A percentile compares a stretch with the other conserved stretches of the same genome.
Evolutionary conservation across 2,888 invertebrate species (phyloP).

Genomic region (Meta bourneti): DNA sequence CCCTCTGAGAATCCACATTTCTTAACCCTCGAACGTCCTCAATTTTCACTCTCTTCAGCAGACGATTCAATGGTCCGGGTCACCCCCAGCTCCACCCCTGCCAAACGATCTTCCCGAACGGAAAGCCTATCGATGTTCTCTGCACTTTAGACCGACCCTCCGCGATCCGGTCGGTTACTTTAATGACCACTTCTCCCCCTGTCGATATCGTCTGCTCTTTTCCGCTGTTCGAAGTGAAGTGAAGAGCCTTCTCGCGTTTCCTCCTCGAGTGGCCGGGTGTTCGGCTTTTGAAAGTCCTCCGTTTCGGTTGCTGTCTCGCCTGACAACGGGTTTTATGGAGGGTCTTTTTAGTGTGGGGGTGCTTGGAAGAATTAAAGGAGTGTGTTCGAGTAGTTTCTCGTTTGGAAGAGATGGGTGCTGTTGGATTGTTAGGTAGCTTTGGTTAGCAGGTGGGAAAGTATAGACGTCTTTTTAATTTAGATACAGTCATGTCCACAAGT

Average conservation of each 20-base stretch:
- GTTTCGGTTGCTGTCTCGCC: background rate
- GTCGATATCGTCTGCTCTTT: too few relatives aligned
- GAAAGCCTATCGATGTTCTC: conserved; percentile 15
- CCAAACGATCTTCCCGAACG: too few relatives aligned
- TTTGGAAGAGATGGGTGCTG: background rate
- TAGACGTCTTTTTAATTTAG: too few relatives aligned
- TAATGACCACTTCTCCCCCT: background rate
- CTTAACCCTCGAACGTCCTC: too few relatives aligned
- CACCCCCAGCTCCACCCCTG: background rate
- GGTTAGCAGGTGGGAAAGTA: too few relatives aligned
- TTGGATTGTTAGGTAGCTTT: background rate
- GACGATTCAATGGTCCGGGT: background rate
- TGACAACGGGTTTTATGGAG: background rate
- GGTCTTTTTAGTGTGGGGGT: background rate
- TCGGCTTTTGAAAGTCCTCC: background rate
- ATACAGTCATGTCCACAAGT: too few relatives aligned
- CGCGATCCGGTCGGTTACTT: conserved; percentile 13
- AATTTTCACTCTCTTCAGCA: too few relatives aligned
- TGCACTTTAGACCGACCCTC: background rate
- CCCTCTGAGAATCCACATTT: too few relatives aligned
- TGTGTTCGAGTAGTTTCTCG: background rate
- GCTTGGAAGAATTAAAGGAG: background rate
- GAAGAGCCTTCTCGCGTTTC: background rate
- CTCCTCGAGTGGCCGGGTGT: too few relatives aligned
- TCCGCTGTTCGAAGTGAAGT: background rate